A percentile compares a stretch with the other conserved stretches of the same genome.
Evolutionary conservation across 35 echinoderm and acorn worm species (phyloP).

Genomic region (Strongylocentrotus purpuratus): DNA sequence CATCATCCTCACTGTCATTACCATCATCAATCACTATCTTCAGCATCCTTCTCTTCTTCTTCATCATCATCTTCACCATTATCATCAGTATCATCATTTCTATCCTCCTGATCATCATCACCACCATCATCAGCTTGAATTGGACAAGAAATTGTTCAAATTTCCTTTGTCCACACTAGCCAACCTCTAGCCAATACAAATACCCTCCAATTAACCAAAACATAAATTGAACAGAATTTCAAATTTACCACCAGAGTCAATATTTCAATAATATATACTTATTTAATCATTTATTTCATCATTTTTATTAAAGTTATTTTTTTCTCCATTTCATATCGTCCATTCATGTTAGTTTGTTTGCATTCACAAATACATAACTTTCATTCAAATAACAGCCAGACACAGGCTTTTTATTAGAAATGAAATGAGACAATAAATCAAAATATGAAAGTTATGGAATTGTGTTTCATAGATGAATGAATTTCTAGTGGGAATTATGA

Average conservation of each 20-base stretch:
- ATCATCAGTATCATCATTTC: neutral
- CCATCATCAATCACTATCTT: neutral
- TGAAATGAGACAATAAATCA: neutral
- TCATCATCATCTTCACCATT: neutral
- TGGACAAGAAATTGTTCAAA: too few relatives aligned
- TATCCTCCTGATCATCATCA: neutral
- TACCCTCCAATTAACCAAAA: neutral
- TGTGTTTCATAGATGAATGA: neutral
- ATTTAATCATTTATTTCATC: conserved; percentile 42
- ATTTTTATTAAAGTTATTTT: conserved; percentile 34
- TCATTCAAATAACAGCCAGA: neutral
- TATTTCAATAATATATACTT: conserved; percentile 37
- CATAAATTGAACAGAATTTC: neutral
- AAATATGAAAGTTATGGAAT: conserved; percentile 13
- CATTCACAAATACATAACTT: conserved; percentile 32
- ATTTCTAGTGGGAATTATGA: neutral
- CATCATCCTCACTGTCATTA: neutral
- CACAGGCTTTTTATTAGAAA: conserved; percentile 2
- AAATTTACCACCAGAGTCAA: neutral
- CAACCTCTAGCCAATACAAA: neutral
- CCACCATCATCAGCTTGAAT: conserved; percentile 2
- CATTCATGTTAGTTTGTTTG: neutral
- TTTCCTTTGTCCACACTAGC: too few relatives aligned
- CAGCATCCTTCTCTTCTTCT: neutral
- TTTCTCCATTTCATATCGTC: neutral